Evolutionary conservation across 92 coral and sea anemone genomes (phyloP).

Genomic region (Phymanthus crucifer): DNA sequence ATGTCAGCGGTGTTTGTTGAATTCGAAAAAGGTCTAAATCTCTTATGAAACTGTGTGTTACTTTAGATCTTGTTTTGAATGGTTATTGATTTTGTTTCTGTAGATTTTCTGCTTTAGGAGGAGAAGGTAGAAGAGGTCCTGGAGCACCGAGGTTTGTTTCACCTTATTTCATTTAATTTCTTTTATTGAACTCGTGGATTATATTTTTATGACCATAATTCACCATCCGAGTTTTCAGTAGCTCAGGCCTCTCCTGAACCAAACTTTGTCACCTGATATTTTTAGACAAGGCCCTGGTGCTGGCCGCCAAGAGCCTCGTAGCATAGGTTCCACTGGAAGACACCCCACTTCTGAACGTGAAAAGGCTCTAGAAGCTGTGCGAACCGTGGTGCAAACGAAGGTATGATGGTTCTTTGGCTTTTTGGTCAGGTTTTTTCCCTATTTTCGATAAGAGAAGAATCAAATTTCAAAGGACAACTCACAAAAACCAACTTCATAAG

Average conservation of each 20-base stretch:
- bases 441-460: too few species aligned
- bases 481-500: too few species aligned
- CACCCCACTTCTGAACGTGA: constrained; percentile 75
- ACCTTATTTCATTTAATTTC: neutral
- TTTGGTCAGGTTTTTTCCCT: too few species aligned
- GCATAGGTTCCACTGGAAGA: constrained; percentile 68
- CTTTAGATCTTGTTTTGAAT: too few species aligned
- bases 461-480: too few species aligned
- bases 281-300: constrained; percentile 63
- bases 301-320: constrained; percentile 82
- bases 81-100: neutral
- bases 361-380: constrained; percentile 81
- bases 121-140: constrained; percentile 71
- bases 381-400: constrained; percentile 59
- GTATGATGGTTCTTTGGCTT: constrained; percentile 17
- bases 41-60: neutral
- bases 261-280: too few species aligned
- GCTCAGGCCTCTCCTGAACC: neutral
- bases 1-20: too few species aligned
- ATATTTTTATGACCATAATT: too few species aligned
- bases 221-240: neutral
- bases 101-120: constrained; percentile 83
- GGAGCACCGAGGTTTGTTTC: constrained; percentile 60
- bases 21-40: neutral
- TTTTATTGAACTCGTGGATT: neutral